Evolutionary conservation across 2,797 vertebrate genomes (phyloP).

Genomic region (Moxostoma hubbsi): DNA sequence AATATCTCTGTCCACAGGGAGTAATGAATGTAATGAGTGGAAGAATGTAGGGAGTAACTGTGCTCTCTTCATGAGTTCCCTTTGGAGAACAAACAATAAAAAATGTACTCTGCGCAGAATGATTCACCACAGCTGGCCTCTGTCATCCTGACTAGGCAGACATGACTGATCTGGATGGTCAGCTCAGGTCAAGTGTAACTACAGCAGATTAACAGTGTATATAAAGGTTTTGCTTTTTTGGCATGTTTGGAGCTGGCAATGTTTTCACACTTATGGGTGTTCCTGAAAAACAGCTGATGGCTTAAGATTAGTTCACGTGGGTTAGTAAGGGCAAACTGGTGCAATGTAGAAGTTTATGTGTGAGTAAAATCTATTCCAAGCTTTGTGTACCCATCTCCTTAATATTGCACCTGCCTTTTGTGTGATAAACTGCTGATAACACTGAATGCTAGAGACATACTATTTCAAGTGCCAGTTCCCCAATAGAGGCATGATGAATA

Average conservation of each 20-base stretch:
- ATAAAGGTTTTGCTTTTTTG: constrained; percentile 48
- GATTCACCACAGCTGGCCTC: constrained; percentile 31
- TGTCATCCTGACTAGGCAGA: constrained; percentile 23
- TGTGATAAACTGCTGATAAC: constrained; percentile 26
- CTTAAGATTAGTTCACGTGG: constrained; percentile 44
- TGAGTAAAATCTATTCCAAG: constrained; percentile 29
- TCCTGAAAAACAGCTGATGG: constrained; percentile 54
- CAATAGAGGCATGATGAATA: constrained; percentile 1
- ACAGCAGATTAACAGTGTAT: constrained; percentile 47
- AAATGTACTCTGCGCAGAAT: constrained; percentile 35
- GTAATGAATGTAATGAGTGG: constrained; percentile 60
- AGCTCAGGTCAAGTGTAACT: constrained; percentile 59
- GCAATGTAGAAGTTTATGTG: constrained; percentile 40
- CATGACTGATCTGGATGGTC: constrained; percentile 45
- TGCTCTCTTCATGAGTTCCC: constrained; percentile 54
- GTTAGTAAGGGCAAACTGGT: constrained; percentile 42
- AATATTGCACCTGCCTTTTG: not conserved
- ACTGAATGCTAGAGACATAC: constrained; percentile 11
- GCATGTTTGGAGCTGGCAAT: constrained; percentile 45
- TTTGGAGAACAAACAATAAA: constrained; percentile 46
- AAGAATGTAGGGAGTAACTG: constrained; percentile 67
- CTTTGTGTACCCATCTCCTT: constrained; percentile 16
- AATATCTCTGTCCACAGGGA: constrained; percentile 47
- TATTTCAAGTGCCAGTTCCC: not conserved
- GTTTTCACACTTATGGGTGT: constrained; percentile 44